Conservation (phyloP, 1,140 invertebrate genomes). For the Ctenoplectra terminalis region DNA sequence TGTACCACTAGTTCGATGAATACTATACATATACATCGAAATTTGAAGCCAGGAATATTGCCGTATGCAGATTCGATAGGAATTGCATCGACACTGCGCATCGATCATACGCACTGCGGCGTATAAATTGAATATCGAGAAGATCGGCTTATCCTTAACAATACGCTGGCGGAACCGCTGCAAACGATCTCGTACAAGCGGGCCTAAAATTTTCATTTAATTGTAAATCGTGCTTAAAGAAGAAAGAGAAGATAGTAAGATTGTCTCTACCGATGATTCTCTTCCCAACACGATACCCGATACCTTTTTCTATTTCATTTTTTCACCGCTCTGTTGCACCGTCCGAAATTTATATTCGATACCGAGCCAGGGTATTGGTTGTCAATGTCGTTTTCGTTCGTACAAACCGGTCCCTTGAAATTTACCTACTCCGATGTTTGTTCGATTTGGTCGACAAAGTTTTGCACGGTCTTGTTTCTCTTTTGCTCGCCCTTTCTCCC, state of each 20-base stretch:
- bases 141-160: slow-evolving; percentile 72
- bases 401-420: slow-evolving; percentile 14
- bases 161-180: slow-evolving; percentile 44
- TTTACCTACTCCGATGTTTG: slow-evolving; percentile 11
- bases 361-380: not conserved
- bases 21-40: no score
- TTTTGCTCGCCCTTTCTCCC: not conserved
- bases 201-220: slow-evolving; percentile 61
- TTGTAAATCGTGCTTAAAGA: slow-evolving; percentile 59
- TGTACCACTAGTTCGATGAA: slow-evolving; percentile 50
- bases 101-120: slow-evolving; percentile 69
- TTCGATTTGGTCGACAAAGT: slow-evolving; percentile 3
- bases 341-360: slow-evolving; percentile 23
- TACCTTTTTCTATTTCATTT: not conserved
- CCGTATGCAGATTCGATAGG: slow-evolving; percentile 70
- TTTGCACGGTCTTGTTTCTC: not conserved
- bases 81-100: slow-evolving; percentile 66
- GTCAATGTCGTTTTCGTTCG: not conserved
- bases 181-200: slow-evolving; percentile 36
- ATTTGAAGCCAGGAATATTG: slow-evolving; percentile 64
- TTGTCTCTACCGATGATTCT: not conserved
- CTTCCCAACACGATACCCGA: not conserved
- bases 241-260: not conserved
- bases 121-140: slow-evolving; percentile 72
- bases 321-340: not conserved